A percentile compares a stretch with the other conserved stretches of the same genome.
Evolutionary conservation across 2,113 vertebrate species (phyloP).

Genomic region (Solenodon paradoxus): DNA sequence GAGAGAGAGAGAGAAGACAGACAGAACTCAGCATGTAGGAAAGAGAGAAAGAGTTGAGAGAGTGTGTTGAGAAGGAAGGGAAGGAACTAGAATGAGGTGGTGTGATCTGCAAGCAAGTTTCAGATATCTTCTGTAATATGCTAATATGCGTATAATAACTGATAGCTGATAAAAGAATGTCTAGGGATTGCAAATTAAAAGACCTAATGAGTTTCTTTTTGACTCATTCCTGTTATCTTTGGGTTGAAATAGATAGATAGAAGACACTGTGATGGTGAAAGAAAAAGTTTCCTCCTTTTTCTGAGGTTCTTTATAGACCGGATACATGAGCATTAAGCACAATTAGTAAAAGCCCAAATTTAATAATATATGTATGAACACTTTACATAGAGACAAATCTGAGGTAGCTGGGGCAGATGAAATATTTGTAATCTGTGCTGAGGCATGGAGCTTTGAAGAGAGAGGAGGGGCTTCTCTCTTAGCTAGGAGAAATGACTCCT

Average conservation of each 20-base stretch:
- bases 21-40: neutral
- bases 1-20: neutral
- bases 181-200: neutral
- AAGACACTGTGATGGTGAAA: no score
- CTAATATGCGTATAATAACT: neutral
- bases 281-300: no score
- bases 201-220: neutral
- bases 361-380: no score
- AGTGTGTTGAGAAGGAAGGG: neutral
- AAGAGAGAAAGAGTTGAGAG: neutral
- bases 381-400: no score
- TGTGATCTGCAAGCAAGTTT: neutral
- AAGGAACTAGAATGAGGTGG: neutral
- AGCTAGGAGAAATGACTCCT: no score
- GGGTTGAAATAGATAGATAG: neutral
- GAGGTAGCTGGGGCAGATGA: no score
- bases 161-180: neutral
- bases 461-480: no score
- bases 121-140: neutral
- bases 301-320: no score
- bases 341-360: no score
- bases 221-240: neutral
- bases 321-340: no score
- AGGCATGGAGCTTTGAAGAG: no score
- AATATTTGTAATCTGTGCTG: no score